Percentiles rank a stretch among this genome's conserved stretches.
Evolutionary conservation across 2,797 vertebrate genomes (phyloP).

Genomic region (Thamnophis elegans): DNA sequence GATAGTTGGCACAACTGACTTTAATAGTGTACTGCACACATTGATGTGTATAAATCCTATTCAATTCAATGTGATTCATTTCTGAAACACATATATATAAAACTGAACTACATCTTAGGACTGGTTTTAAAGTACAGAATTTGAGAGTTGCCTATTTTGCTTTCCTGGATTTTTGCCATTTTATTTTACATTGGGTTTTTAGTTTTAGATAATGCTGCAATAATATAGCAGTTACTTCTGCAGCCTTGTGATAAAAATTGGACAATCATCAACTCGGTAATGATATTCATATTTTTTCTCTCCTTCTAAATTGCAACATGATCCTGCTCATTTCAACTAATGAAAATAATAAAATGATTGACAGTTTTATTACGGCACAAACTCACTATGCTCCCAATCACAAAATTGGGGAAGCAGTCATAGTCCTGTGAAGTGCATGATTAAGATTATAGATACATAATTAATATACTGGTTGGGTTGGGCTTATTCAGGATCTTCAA

Average conservation of each 20-base stretch:
- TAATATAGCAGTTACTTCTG: not conserved
- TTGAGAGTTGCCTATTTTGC: not conserved
- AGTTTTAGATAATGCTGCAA: not conserved
- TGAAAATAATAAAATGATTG: constrained; percentile 1
- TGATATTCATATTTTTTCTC: not conserved
- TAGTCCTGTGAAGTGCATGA: not conserved
- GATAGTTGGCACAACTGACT: not conserved
- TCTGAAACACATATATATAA: not conserved
- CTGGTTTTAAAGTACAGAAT: not conserved
- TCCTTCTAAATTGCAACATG: not conserved
- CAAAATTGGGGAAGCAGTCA: not conserved
- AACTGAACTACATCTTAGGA: not conserved
- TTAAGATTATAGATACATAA: not conserved
- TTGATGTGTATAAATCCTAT: not conserved
- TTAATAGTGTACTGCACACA: not conserved
- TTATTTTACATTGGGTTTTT: not conserved
- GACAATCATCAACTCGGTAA: not conserved
- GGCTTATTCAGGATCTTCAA: not conserved
- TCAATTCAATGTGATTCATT: not conserved
- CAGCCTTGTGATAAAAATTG: not conserved
- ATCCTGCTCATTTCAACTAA: not conserved
- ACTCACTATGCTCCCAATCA: not conserved
- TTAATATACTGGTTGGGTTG: not conserved
- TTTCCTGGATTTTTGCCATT: not conserved
- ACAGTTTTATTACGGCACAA: not conserved